Evolutionary conservation across 2,888 invertebrate species (phyloP).

Genomic region (Plagodis dolabraria): DNA sequence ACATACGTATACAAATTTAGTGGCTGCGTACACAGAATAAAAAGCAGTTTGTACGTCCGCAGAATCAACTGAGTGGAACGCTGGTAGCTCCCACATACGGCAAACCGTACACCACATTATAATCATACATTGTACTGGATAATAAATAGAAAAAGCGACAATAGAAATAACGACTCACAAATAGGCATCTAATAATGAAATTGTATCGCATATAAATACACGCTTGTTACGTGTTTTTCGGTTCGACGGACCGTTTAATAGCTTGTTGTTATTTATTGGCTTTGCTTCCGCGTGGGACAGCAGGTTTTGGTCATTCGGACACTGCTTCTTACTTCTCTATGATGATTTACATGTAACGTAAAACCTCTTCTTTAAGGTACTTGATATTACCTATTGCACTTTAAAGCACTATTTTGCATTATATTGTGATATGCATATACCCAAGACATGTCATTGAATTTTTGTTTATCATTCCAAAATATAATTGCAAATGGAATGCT

Average conservation of each 20-base stretch:
- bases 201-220: constrained; percentile 75
- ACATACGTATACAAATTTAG: constrained; percentile 29
- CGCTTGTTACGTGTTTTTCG: constrained; percentile 70
- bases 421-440: too few species aligned
- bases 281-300: constrained; percentile 56
- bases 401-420: too few species aligned
- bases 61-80: constrained; percentile 68
- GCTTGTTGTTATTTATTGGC: constrained; percentile 65
- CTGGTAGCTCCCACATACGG: constrained; percentile 70
- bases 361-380: too few species aligned
- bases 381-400: too few species aligned
- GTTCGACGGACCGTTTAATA: constrained; percentile 78
- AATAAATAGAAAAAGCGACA: constrained; percentile 84
- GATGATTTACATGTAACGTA: too few species aligned
- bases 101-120: constrained; percentile 73
- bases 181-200: constrained; percentile 82
- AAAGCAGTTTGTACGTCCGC: not conserved
- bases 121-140: constrained; percentile 80
- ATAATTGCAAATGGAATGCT: too few species aligned
- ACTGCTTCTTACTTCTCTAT: constrained; percentile 1
- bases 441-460: too few species aligned
- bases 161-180: constrained; percentile 80
- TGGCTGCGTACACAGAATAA: constrained; percentile 2
- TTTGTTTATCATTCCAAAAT: too few species aligned
- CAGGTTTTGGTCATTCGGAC: constrained; percentile 20